These are phyloP conservation scores for Ichneumoninae sp. DNA, from an alignment of 2,888 invertebrate species.

Conservation along the genomic window DNA sequence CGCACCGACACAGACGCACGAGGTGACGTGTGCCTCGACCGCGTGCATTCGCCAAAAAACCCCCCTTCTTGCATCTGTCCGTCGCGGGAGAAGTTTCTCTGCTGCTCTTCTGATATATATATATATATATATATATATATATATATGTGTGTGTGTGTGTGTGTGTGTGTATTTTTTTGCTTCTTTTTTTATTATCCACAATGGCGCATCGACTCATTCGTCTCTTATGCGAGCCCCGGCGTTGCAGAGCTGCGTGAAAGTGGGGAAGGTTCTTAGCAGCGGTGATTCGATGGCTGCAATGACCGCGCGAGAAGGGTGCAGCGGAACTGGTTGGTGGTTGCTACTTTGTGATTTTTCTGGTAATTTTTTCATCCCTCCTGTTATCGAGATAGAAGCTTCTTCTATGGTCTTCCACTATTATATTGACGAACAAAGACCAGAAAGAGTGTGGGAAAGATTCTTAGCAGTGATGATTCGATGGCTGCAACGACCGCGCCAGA, in stretches of 20 bases:
- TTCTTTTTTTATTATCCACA: background rate
- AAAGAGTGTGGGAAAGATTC: conserved; percentile 21
- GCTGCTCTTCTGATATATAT: conserved; percentile 32
- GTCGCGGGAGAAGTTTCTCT: conserved; percentile 53
- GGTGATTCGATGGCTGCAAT: background rate
- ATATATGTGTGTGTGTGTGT: too few relatives aligned
- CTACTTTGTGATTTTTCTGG: background rate
- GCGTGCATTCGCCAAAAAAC: conserved; percentile 59
- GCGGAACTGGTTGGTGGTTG: background rate
- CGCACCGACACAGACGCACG: conserved; percentile 26
- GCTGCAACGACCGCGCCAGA: too few relatives aligned
- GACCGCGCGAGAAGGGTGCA: too few relatives aligned
- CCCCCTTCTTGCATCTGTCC: conserved; percentile 63
- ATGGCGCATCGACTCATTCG: background rate
- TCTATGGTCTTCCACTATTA: conserved; percentile 33
- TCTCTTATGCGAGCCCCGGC: background rate
- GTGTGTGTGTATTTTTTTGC: background rate
- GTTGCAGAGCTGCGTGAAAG: background rate
- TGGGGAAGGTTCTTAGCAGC: background rate
- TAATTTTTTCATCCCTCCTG: background rate
- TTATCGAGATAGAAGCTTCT: conserved; percentile 2
- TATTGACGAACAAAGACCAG: conserved; percentile 55
- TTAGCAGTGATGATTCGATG: too few relatives aligned
- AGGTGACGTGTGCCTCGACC: conserved; percentile 63
- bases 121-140: conserved; percentile 16